A percentile compares a stretch with the other conserved stretches of the same genome.
Evolutionary conservation across 2,888 invertebrate species (phyloP).

Genomic region (Brachyptera putata): DNA sequence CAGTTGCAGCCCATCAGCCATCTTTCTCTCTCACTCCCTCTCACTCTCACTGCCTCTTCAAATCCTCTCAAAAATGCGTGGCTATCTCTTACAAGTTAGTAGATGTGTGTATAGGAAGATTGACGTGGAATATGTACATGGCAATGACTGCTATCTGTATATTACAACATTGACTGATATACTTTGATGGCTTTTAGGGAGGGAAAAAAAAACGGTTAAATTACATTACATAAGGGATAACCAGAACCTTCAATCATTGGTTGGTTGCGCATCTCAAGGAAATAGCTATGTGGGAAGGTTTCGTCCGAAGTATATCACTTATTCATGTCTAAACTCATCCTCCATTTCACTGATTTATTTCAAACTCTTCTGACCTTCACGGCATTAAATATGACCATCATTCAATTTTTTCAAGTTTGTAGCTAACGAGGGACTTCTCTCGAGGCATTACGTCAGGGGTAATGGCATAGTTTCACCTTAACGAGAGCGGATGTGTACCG

Average conservation of each 20-base stretch:
- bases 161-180: slow-evolving; percentile 14
- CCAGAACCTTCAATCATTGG: slow-evolving; percentile 11
- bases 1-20: slow-evolving; percentile 32
- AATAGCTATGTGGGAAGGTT: background rate
- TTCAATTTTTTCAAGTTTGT: background rate
- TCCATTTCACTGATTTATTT: background rate
- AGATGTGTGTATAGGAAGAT: no score
- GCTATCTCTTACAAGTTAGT: slow-evolving; percentile 2
- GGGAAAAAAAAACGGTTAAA: slow-evolving; percentile 10
- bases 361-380: background rate
- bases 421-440: slow-evolving; percentile 14
- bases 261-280: slow-evolving; percentile 6
- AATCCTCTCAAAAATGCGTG: slow-evolving; percentile 20
- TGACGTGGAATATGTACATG: slow-evolving; percentile 14
- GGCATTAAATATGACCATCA: background rate
- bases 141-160: slow-evolving; percentile 2
- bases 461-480: slow-evolving; percentile 21
- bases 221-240: slow-evolving; percentile 14
- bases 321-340: background rate
- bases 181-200: background rate
- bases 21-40: slow-evolving; percentile 3
- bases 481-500: background rate
- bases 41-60: background rate
- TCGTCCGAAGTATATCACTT: background rate
- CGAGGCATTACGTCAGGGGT: slow-evolving; percentile 14